phyloP scores from a whole-genome alignment of 2,797 vertebrate species.

The Anabas testudineus region DNA sequence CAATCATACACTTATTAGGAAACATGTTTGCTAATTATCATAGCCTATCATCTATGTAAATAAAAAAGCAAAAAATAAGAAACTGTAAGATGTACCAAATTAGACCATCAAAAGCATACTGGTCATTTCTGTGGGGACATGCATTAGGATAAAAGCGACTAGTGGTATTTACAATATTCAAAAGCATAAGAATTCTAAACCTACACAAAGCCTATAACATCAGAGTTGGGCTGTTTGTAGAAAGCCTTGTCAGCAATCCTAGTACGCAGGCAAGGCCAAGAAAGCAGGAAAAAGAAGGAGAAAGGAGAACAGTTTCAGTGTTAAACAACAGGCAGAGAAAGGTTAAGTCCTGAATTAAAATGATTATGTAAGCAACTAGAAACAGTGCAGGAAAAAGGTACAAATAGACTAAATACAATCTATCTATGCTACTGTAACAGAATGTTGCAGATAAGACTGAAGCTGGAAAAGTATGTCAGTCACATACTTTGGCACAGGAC shows the following conservation, averaged over 20 bases:
- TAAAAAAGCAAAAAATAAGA: background rate
- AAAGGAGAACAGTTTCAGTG: constrained; percentile 79
- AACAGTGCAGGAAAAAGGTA: constrained; percentile 30
- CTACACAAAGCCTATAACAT: constrained; percentile 98
- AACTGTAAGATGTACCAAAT: constrained; percentile 5
- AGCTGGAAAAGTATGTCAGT: background rate
- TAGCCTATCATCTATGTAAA: background rate
- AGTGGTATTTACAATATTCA: constrained; percentile 22
- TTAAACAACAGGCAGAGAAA: constrained; percentile 74
- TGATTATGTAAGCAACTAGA: constrained; percentile 48
- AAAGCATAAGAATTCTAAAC: constrained; percentile 83
- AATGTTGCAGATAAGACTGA: background rate
- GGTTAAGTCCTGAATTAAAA: constrained; percentile 48
- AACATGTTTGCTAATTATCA: background rate
- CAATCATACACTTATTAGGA: constrained; percentile 13
- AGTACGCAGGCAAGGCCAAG: constrained; percentile 80
- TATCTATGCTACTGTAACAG: background rate
- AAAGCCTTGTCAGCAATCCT: constrained; percentile 99
- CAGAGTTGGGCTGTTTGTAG: constrained; percentile 99
- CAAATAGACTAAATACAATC: background rate
- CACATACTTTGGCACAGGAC: background rate
- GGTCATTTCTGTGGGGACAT: constrained; percentile 50
- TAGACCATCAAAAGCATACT: constrained; percentile 7
- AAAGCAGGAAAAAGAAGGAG: constrained; percentile 72
- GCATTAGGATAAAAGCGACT: constrained; percentile 48